Percentiles rank a stretch among this genome's conserved stretches.
Evolutionary conservation across 1,140 invertebrate species (phyloP).

Genomic region (Tetragonula clypearis): DNA sequence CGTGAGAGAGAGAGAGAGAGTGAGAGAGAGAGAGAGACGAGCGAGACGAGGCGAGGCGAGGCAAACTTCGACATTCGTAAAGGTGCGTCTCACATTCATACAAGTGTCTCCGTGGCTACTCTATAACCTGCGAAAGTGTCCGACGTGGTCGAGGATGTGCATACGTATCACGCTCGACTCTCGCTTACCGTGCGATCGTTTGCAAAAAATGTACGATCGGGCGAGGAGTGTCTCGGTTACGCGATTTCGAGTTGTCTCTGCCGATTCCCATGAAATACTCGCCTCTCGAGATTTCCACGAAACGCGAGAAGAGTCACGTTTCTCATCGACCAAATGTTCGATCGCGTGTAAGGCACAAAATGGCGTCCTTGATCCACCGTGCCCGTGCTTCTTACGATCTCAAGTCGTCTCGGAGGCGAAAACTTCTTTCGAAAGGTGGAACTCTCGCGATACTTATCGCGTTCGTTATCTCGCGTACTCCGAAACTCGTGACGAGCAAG

Average conservation of each 20-base stretch:
- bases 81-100: conserved; percentile 26
- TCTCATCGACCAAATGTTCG: conserved; percentile 26
- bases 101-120: not conserved
- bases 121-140: not conserved
- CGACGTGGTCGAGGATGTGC: not conserved
- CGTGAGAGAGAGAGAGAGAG: no score
- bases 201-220: not conserved
- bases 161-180: not conserved
- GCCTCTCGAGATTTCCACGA: not conserved
- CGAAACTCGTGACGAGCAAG: no score
- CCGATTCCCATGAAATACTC: not conserved
- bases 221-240: not conserved
- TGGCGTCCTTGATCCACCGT: conserved; percentile 41
- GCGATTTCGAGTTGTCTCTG: no score
- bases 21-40: not conserved
- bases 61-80: not conserved
- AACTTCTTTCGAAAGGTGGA: fast-evolving
- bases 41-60: no score
- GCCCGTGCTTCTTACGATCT: not conserved
- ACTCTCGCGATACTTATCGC: not conserved
- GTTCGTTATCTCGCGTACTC: not conserved
- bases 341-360: conserved; percentile 51
- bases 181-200: not conserved
- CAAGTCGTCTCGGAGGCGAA: not conserved
- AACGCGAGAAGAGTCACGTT: not conserved